Evolutionary conservation across 2,888 invertebrate genomes (phyloP).

Genomic region (Apodemia mormo): DNA sequence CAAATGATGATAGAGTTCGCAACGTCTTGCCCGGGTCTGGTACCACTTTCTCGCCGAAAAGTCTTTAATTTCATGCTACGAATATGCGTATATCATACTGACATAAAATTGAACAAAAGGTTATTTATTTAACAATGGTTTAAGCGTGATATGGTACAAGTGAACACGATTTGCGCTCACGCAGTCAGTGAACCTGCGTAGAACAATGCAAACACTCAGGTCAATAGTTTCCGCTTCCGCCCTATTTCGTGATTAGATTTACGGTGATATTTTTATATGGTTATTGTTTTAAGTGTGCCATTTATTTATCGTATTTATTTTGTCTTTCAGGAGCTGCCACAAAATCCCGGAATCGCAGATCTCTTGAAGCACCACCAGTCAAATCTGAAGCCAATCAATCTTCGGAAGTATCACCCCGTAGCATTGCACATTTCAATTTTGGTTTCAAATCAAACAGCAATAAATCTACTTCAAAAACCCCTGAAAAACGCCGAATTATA

Average conservation of each 20-base stretch:
- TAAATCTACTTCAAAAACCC: conserved; percentile 55
- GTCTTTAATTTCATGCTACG: no score
- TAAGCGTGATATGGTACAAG: conserved; percentile 52
- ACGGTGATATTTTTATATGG: conserved; percentile 15
- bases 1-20: no score
- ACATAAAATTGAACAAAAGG: background rate
- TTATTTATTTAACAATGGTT: conserved; percentile 48
- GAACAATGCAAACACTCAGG: conserved; percentile 61
- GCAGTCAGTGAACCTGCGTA: conserved; percentile 67
- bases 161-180: conserved; percentile 53
- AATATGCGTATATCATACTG: no score
- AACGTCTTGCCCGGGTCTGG: no score
- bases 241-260: conserved; percentile 35
- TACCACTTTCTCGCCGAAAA: no score
- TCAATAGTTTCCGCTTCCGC: conserved; percentile 65
- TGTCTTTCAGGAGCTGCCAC: conserved; percentile 68
- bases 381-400: conserved; percentile 76
- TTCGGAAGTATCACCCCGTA: conserved; percentile 74
- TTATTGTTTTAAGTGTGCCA: conserved; percentile 1
- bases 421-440: conserved; percentile 62
- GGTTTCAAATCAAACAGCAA: conserved; percentile 61
- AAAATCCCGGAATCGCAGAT: conserved; percentile 64
- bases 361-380: conserved; percentile 63
- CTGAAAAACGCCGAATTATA: conserved; percentile 63
- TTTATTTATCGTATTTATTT: conserved; percentile 35